These are phyloP conservation scores for Idaea straminata DNA, from an alignment of 2,888 invertebrate genomes.

Conservation along the genomic window DNA sequence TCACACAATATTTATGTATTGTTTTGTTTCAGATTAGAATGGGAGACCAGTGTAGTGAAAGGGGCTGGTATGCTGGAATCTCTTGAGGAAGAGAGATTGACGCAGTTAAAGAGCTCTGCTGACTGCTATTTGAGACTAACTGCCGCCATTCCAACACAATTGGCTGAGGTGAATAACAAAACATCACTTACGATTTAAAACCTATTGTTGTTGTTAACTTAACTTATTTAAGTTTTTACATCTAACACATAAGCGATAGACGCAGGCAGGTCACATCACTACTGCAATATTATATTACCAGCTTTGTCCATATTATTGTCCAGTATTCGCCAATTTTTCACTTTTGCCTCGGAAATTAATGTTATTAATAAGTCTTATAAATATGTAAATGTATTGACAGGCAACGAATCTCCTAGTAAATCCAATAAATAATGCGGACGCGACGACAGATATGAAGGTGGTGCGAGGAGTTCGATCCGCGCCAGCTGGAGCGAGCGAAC, in stretches of 20 bases:
- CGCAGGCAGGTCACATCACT: no score
- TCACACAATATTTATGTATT: neutral
- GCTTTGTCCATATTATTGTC: no score
- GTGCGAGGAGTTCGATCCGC: constrained; percentile 85
- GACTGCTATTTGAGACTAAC: constrained; percentile 83
- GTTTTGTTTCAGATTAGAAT: constrained; percentile 84
- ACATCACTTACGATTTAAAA: no score
- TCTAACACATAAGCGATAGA: no score
- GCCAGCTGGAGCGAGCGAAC: constrained; percentile 85
- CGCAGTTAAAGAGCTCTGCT: constrained; percentile 87
- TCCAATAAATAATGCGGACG: constrained; percentile 86
- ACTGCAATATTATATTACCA: no score
- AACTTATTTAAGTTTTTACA: no score
- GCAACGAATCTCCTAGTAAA: constrained; percentile 84
- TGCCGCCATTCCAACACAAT: constrained; percentile 87
- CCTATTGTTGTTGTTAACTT: no score
- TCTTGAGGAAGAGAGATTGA: constrained; percentile 93
- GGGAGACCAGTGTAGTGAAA: constrained; percentile 93
- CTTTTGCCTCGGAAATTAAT: neutral
- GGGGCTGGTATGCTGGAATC: constrained; percentile 93
- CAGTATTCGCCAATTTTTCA: no score
- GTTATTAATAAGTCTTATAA: neutral
- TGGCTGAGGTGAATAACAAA: constrained; percentile 82
- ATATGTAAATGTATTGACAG: constrained; percentile 61
- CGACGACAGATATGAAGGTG: constrained; percentile 82